phyloP scores from a whole-genome alignment of 2,113 vertebrate genomes.

The Hippocampus comes region DNA sequence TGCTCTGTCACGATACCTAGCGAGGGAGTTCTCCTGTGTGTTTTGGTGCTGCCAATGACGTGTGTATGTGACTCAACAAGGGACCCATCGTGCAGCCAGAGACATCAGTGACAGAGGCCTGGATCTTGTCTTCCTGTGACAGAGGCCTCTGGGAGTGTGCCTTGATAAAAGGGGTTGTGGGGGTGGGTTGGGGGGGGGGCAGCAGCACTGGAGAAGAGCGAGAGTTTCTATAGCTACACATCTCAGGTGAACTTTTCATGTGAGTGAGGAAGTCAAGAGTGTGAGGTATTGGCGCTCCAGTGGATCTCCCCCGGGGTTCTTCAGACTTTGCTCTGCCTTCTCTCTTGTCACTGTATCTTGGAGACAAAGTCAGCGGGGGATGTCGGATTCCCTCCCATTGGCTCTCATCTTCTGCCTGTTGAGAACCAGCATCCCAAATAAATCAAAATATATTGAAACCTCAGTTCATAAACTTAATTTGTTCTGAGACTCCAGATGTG shows the following conservation, averaged over 20 bases:
- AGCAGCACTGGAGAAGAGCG: not conserved
- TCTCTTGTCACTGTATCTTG: slow-evolving; percentile 54
- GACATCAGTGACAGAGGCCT: slow-evolving; percentile 50
- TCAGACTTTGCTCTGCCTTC: slow-evolving; percentile 31
- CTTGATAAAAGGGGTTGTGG: not conserved
- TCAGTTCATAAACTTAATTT: not conserved
- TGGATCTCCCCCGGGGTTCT: slow-evolving; percentile 45
- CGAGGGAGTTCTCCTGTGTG: slow-evolving; percentile 43
- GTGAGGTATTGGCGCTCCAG: slow-evolving; percentile 42
- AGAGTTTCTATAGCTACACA: slow-evolving; percentile 22
- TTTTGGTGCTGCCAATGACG: slow-evolving; percentile 49
- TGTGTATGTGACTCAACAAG: slow-evolving; percentile 47
- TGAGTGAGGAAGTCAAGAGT: slow-evolving; percentile 47
- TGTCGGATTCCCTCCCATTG: slow-evolving; percentile 27
- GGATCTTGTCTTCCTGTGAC: slow-evolving; percentile 44
- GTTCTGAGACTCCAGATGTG: not conserved
- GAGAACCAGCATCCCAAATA: not conserved
- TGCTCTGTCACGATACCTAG: slow-evolving; percentile 24
- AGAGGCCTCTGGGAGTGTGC: slow-evolving; percentile 45
- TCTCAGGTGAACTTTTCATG: slow-evolving; percentile 45
- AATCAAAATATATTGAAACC: not conserved
- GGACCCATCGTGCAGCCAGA: slow-evolving; percentile 60
- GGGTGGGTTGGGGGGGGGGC: not conserved
- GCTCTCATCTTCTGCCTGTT: slow-evolving; percentile 4
- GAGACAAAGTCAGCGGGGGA: slow-evolving; percentile 58